Evolutionary conservation across 2,113 vertebrate species (phyloP).

Genomic region (Dipodomys ordii): DNA sequence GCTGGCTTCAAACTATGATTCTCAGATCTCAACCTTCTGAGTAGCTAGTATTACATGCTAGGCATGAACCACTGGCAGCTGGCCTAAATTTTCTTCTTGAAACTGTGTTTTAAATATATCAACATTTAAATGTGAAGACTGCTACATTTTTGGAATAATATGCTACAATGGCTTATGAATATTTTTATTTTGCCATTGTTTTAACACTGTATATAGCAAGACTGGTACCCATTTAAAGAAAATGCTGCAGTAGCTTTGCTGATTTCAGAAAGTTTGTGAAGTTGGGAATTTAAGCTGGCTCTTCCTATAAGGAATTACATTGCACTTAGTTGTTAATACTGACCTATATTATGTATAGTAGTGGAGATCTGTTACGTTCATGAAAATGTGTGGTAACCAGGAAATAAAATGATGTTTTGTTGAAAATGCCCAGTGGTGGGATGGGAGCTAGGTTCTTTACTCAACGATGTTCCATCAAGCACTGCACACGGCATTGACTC

Average conservation of each 20-base stretch:
- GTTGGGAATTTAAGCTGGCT: conserved; percentile 2
- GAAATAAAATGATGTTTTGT: conserved; percentile 1
- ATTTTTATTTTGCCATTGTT: too few relatives aligned
- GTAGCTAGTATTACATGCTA: too few relatives aligned
- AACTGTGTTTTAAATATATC: too few relatives aligned
- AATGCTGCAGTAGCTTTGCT: too few relatives aligned
- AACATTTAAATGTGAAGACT: conserved; percentile 34
- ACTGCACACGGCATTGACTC: not conserved
- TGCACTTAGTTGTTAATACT: conserved; percentile 20
- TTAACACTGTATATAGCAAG: too few relatives aligned
- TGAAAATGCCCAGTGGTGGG: not conserved
- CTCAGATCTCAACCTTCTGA: too few relatives aligned
- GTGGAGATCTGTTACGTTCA: not conserved
- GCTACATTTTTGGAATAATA: too few relatives aligned
- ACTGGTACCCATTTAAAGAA: too few relatives aligned
- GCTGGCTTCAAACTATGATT: too few relatives aligned
- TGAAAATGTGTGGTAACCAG: not conserved
- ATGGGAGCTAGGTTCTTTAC: not conserved
- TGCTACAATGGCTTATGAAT: too few relatives aligned
- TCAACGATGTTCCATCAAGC: not conserved
- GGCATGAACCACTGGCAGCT: too few relatives aligned
- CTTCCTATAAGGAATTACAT: not conserved
- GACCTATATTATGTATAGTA: not conserved
- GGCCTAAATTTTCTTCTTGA: too few relatives aligned
- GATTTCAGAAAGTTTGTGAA: not conserved